A percentile compares a stretch with the other conserved stretches of the same genome.
phyloP scores from a whole-genome alignment of 2,888 invertebrate species.

The Protula sp. region DNA sequence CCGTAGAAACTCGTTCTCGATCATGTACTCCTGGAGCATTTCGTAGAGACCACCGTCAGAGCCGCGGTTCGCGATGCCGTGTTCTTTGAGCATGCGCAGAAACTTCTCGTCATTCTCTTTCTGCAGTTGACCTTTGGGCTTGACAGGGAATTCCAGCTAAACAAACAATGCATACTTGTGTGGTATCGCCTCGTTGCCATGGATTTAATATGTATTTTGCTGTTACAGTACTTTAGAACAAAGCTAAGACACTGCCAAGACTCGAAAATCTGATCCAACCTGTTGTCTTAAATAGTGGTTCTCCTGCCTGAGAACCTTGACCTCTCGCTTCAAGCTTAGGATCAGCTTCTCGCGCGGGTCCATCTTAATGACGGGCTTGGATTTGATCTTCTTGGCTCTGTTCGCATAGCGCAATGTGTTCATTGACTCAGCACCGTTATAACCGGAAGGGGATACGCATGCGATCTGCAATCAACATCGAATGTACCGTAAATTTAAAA shows the following conservation, averaged over 20 bases:
- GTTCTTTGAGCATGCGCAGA: constrained; percentile 26
- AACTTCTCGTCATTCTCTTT: constrained; percentile 47
- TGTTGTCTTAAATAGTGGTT: constrained; percentile 76
- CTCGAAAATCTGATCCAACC: too few relatives aligned
- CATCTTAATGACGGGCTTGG: constrained; percentile 90
- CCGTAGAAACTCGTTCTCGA: constrained; percentile 56
- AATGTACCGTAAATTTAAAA: too few relatives aligned
- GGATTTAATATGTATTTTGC: too few relatives aligned
- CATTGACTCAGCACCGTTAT: constrained; percentile 78
- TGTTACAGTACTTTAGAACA: too few relatives aligned
- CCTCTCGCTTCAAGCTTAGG: constrained; percentile 79
- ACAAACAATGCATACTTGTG: neutral
- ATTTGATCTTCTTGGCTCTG: constrained; percentile 84
- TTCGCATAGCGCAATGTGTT: constrained; percentile 90
- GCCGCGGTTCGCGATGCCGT: constrained; percentile 4
- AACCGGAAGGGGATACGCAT: constrained; percentile 83
- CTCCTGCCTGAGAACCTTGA: constrained; percentile 76
- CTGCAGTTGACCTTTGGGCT: constrained; percentile 44
- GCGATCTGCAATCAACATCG: constrained; percentile 69
- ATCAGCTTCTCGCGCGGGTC: constrained; percentile 90
- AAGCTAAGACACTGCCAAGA: too few relatives aligned
- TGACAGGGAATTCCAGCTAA: constrained; percentile 45
- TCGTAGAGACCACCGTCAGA: constrained; percentile 66
- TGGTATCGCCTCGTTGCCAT: too few relatives aligned
- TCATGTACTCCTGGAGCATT: constrained; percentile 76